Percentiles rank a stretch among this genome's conserved stretches.
Conservation (phyloP, 2,888 invertebrate species). For the Drosophila diplacantha region DNA sequence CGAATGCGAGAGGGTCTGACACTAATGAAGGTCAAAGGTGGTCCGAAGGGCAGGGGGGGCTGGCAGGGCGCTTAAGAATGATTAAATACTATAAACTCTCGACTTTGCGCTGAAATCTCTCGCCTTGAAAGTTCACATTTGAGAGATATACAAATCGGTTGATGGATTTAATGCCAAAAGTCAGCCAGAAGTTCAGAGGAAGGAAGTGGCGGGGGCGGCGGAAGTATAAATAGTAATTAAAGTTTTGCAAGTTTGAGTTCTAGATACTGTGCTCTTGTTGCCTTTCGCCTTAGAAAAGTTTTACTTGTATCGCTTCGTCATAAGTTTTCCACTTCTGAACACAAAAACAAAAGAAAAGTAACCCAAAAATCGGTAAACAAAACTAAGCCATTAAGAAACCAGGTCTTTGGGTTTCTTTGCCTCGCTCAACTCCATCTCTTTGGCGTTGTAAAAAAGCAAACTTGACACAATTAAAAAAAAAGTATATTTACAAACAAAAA, state of each 20-base stretch:
- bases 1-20: conserved; percentile 37
- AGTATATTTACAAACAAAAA: conserved; percentile 39
- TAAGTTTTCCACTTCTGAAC: conserved; percentile 23
- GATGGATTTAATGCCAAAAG: conserved; percentile 23
- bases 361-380: conserved; percentile 15
- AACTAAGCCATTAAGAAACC: conserved; percentile 47
- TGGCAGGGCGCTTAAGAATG: conserved; percentile 34
- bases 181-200: conserved; percentile 15
- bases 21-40: conserved; percentile 46
- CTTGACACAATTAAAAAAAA: conserved; percentile 67
- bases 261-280: background rate
- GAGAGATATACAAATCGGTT: conserved; percentile 17
- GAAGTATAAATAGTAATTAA: conserved; percentile 32
- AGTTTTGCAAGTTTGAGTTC: conserved; percentile 21
- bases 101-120: conserved; percentile 31
- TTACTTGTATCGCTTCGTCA: conserved; percentile 4
- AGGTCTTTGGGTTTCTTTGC: conserved; percentile 46
- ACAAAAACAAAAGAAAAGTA: conserved; percentile 22
- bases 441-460: conserved; percentile 59
- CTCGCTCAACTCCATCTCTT: conserved; percentile 27
- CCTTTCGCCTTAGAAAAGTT: conserved; percentile 18
- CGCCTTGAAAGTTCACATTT: conserved; percentile 19
- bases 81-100: conserved; percentile 42
- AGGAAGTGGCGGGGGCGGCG: conserved; percentile 5
- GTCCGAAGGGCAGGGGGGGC: conserved; percentile 9